These are phyloP conservation scores for Mus spretus DNA, from an alignment of 2,797 vertebrate genomes.

Conservation along the genomic window DNA sequence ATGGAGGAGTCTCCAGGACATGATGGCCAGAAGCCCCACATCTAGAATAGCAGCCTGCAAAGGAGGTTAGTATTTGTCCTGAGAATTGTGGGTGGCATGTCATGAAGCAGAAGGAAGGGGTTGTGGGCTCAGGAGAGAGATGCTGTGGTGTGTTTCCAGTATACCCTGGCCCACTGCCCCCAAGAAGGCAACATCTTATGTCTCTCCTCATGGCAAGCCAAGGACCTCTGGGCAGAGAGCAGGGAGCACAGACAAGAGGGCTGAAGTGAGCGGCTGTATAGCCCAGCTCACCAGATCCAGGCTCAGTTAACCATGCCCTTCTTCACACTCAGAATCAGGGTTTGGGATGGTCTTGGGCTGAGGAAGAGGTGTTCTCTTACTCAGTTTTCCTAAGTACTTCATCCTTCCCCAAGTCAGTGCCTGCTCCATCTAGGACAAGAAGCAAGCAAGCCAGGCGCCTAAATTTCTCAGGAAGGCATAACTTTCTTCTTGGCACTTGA, in stretches of 20 bases:
- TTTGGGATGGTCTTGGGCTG: neutral
- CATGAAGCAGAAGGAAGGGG: neutral
- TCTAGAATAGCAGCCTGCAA: neutral
- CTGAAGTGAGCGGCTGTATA: neutral
- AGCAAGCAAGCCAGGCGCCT: neutral
- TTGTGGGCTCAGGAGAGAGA: neutral
- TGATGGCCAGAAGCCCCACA: neutral
- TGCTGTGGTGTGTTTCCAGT: neutral
- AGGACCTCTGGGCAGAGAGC: neutral
- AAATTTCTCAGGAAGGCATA: neutral
- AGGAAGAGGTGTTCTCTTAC: neutral
- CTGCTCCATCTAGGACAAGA: neutral
- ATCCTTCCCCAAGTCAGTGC: neutral
- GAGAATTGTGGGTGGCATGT: neutral
- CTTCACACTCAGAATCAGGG: neutral
- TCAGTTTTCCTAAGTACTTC: neutral
- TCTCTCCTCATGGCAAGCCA: neutral
- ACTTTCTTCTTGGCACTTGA: constrained; percentile 38
- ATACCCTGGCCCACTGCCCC: neutral
- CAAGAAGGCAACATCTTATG: neutral
- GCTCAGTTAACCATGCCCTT: neutral
- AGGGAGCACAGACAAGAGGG: neutral
- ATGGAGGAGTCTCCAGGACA: neutral
- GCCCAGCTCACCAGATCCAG: neutral
- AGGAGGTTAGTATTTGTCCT: neutral